Conservation (phyloP, 1,140 invertebrate species). For the Ostrea denselamellosa region DNA sequence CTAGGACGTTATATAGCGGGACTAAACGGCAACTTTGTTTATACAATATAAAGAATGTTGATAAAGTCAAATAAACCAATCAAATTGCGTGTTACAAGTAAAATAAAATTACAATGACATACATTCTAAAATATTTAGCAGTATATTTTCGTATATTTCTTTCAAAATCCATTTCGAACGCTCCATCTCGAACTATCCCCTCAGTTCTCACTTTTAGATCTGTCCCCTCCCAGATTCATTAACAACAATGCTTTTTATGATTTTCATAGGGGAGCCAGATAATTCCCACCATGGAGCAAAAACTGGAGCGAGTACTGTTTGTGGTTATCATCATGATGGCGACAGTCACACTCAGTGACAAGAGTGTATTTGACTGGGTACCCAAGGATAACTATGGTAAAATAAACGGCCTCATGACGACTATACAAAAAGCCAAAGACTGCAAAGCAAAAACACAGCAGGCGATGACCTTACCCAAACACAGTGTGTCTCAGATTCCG, state of each 20-base stretch:
- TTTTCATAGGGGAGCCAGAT: not conserved
- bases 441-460: constrained; percentile 91
- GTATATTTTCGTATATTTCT: no score
- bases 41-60: no score
- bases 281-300: not conserved
- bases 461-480: constrained; percentile 87
- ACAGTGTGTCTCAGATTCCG: constrained; percentile 93
- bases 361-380: constrained; percentile 75
- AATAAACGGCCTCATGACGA: constrained; percentile 88
- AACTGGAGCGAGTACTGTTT: not conserved
- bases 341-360: constrained; percentile 28
- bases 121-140: no score
- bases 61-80: no score
- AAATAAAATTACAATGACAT: no score
- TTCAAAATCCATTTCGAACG: no score
- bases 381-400: constrained; percentile 92
- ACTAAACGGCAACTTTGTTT: no score
- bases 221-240: no score
- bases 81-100: no score
- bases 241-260: not conserved
- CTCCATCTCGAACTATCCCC: no score
- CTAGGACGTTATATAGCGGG: no score
- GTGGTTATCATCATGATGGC: not conserved
- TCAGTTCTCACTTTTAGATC: no score
- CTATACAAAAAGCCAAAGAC: constrained; percentile 87